Conservation (phyloP, 1,140 invertebrate species). For the Ephestia elutella region DNA sequence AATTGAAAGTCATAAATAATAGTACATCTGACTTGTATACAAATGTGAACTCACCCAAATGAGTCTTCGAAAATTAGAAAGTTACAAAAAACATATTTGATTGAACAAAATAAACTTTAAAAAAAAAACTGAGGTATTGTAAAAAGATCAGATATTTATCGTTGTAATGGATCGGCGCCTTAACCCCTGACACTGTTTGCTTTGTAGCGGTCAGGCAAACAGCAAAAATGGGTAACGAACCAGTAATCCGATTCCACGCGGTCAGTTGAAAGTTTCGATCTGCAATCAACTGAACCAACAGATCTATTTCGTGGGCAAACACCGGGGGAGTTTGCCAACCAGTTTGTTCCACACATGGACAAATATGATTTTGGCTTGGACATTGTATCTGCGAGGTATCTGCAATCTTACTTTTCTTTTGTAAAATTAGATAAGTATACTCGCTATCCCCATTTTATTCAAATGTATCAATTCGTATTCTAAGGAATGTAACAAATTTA, state of each 20-base stretch:
- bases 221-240: conserved; percentile 69
- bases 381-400: neutral
- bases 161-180: neutral
- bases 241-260: conserved; percentile 65
- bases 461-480: too few relatives aligned
- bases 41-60: too few relatives aligned
- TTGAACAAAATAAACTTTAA: too few relatives aligned
- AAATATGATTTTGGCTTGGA: neutral
- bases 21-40: too few relatives aligned
- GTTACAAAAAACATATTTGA: too few relatives aligned
- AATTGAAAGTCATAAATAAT: too few relatives aligned
- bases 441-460: too few relatives aligned
- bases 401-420: neutral
- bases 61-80: too few relatives aligned
- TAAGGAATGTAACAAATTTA: too few relatives aligned
- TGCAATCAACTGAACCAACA: conserved; percentile 67
- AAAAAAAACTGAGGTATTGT: too few relatives aligned
- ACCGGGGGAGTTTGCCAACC: conserved; percentile 21
- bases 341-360: neutral
- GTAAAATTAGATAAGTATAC: too few relatives aligned
- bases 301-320: conserved; percentile 66
- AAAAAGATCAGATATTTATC: too few relatives aligned
- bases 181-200: conserved; percentile 37
- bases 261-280: conserved; percentile 70
- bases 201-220: conserved; percentile 62